Conservation (phyloP, 2,888 invertebrate genomes). For the Agrochola circellaris region DNA sequence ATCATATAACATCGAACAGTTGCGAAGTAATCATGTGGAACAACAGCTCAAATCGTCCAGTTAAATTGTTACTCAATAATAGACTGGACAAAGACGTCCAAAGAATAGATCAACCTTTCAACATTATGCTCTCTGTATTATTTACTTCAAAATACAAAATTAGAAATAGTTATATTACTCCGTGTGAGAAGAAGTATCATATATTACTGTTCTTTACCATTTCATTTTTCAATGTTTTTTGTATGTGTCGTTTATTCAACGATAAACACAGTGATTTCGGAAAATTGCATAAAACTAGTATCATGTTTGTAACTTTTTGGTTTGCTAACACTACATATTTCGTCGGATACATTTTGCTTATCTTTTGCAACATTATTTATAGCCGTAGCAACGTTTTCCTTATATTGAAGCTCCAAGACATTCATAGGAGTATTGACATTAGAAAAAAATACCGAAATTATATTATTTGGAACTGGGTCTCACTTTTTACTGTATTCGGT, state of each 20-base stretch:
- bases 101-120: conserved; percentile 22
- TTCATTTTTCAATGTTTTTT: background rate
- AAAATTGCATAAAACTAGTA: fast-evolving
- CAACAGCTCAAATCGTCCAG: background rate
- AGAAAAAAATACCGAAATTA: background rate
- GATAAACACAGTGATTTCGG: fast-evolving
- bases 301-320: fast-evolving
- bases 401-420: conserved; percentile 14
- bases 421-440: background rate
- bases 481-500: background rate
- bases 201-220: background rate
- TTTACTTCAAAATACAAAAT: conserved; percentile 35
- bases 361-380: background rate
- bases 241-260: fast-evolving
- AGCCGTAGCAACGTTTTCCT: conserved; percentile 8
- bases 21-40: conserved; percentile 5
- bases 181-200: conserved; percentile 14
- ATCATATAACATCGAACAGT: background rate
- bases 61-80: background rate
- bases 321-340: fast-evolving
- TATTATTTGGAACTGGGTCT: conserved; percentile 20
- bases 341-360: background rate
- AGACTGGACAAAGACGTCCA: background rate
- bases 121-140: conserved; percentile 15
- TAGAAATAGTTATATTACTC: conserved; percentile 2